phyloP scores from a whole-genome alignment of 2,797 vertebrate species.

The Craterocephalus amniculus region DNA sequence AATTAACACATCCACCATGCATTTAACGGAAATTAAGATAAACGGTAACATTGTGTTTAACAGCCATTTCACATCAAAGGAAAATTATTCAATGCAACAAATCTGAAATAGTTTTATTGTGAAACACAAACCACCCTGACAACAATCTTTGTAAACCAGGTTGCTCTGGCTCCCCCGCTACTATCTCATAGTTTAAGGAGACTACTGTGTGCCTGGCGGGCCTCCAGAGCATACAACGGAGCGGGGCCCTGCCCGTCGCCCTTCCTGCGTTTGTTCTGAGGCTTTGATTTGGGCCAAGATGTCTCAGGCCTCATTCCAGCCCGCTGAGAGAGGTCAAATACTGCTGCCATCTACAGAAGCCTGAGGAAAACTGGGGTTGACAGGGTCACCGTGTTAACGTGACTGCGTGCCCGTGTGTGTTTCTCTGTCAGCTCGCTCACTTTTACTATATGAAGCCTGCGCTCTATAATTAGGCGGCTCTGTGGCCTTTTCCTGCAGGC shows the following conservation, averaged over 20 bases:
- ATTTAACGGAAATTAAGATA: too few species aligned
- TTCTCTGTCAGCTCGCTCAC: conserved; percentile 41
- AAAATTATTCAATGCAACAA: not conserved
- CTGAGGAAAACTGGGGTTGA: conserved; percentile 66
- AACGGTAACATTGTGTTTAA: too few species aligned
- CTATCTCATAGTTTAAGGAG: conserved; percentile 56
- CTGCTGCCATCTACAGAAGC: conserved; percentile 63
- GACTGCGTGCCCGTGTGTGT: conserved; percentile 34
- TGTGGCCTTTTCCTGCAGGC: conserved; percentile 60
- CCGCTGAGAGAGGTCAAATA: conserved; percentile 77
- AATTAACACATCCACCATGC: too few species aligned
- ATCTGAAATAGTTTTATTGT: not conserved
- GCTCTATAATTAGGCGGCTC: conserved; percentile 74
- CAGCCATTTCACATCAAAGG: not conserved
- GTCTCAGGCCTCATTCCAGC: conserved; percentile 80
- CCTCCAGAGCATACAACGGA: conserved; percentile 79
- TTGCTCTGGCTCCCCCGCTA: conserved; percentile 53
- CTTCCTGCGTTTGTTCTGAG: conserved; percentile 88
- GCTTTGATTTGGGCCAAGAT: conserved; percentile 87
- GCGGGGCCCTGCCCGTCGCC: conserved; percentile 75
- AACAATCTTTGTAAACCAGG: conserved; percentile 33
- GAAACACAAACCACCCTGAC: not conserved
- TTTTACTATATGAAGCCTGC: conserved; percentile 38
- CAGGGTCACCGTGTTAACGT: conserved; percentile 55
- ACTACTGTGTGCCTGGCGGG: conserved; percentile 73